Conservation (phyloP, 2,113 vertebrate species). For the Anser cygnoides region DNA sequence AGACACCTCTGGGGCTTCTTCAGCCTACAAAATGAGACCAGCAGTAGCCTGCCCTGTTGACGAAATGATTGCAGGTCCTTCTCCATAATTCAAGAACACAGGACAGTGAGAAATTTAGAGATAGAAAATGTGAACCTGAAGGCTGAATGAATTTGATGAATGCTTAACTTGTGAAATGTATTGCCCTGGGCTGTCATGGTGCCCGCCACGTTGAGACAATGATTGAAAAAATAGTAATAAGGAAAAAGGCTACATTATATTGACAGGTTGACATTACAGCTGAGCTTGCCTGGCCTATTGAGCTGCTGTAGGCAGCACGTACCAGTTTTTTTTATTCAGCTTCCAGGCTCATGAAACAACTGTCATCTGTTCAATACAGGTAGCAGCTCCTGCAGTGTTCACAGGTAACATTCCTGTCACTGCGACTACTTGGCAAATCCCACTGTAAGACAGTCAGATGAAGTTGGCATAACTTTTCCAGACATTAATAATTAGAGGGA, state of each 20-base stretch:
- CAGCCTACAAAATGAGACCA: background rate
- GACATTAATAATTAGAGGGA: background rate
- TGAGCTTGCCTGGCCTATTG: background rate
- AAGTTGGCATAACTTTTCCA: background rate
- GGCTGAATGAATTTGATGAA: background rate
- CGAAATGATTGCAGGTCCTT: background rate
- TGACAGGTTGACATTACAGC: background rate
- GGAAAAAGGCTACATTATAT: background rate
- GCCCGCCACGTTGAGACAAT: background rate
- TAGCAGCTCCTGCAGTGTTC: background rate
- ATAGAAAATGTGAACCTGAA: slow-evolving; percentile 5
- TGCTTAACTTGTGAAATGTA: background rate
- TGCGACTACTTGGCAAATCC: background rate
- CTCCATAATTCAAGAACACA: background rate
- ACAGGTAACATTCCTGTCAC: background rate
- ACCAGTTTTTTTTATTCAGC: background rate
- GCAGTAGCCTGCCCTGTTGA: background rate
- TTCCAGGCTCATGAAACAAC: background rate
- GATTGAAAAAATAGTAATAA: background rate
- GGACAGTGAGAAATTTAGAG: background rate
- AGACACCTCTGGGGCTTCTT: background rate
- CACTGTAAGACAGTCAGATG: background rate
- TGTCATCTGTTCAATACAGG: background rate
- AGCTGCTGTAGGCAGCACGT: background rate
- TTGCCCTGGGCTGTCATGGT: background rate